Percentiles rank a stretch among this genome's conserved stretches.
Evolutionary conservation across 2,888 invertebrate species (phyloP).

Genomic region (Anarsia innoxiella): DNA sequence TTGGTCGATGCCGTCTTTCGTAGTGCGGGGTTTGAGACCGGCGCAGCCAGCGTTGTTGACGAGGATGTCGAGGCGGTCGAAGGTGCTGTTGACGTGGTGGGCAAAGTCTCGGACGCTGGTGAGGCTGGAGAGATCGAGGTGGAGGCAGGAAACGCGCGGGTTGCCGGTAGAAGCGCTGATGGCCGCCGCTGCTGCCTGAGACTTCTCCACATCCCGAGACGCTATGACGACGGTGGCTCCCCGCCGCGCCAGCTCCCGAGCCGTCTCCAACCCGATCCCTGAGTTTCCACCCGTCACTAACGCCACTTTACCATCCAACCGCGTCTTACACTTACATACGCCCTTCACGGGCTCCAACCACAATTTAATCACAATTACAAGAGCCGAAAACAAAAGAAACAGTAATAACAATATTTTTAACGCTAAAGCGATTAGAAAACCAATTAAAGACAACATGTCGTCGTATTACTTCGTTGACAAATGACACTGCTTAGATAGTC

Average conservation of each 20-base stretch:
- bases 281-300: constrained; percentile 88
- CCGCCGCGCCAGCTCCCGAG: constrained; percentile 79
- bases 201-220: constrained; percentile 81
- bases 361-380: constrained; percentile 22
- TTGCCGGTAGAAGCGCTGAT: constrained; percentile 82
- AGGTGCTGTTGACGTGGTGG: constrained; percentile 67
- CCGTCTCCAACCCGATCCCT: constrained; percentile 88
- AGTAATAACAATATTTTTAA: constrained; percentile 8
- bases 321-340: constrained; percentile 39
- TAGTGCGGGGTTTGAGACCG: constrained; percentile 41
- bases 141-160: constrained; percentile 76
- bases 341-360: constrained; percentile 29
- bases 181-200: constrained; percentile 79
- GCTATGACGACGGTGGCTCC: constrained; percentile 84
- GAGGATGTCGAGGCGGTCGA: constrained; percentile 73
- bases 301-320: constrained; percentile 73
- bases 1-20: constrained; percentile 77
- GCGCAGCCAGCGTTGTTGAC: constrained; percentile 78
- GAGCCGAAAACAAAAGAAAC: constrained; percentile 14
- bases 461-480: too few relatives aligned
- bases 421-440: background rate
- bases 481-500: too few relatives aligned
- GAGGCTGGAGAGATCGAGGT: constrained; percentile 68
- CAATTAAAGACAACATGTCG: constrained; percentile 3
- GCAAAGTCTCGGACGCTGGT: constrained; percentile 76